Evolutionary conservation across 2,888 invertebrate genomes (phyloP).

Genomic region (Lacanobia oleracea): DNA sequence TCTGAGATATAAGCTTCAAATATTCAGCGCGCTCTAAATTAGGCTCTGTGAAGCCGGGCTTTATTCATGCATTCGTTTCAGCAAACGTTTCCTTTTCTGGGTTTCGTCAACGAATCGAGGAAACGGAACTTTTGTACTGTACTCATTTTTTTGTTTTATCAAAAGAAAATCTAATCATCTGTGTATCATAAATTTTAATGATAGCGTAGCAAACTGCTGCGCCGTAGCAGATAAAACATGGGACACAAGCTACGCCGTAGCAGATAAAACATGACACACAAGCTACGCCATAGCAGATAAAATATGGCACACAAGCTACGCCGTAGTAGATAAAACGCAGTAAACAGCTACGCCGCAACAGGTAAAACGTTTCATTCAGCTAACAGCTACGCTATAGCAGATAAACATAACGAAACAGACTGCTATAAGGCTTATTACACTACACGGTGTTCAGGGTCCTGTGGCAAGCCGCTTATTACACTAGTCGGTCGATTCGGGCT

Average conservation of each 20-base stretch:
- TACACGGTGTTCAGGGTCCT: too few species aligned
- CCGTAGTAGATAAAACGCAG: neutral
- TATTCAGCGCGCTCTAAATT: constrained; percentile 71
- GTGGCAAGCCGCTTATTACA: too few species aligned
- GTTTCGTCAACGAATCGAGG: constrained; percentile 2
- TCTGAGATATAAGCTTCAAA: constrained; percentile 70
- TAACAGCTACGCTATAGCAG: neutral
- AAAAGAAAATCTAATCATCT: too few species aligned
- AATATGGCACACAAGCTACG: neutral
- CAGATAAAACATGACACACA: too few species aligned
- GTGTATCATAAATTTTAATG: too few species aligned
- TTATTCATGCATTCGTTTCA: constrained; percentile 59
- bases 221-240: too few species aligned
- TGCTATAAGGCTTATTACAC: too few species aligned
- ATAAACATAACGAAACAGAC: neutral
- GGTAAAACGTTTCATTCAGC: neutral
- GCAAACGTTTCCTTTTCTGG: constrained; percentile 39
- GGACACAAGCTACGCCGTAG: too few species aligned
- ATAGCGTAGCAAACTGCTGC: too few species aligned
- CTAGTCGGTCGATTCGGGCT: too few species aligned
- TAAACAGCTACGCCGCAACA: neutral
- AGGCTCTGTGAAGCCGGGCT: constrained; percentile 60
- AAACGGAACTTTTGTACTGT: neutral
- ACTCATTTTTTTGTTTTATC: neutral
- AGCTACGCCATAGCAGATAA: too few species aligned